Evolutionary conservation across 2,797 vertebrate genomes (phyloP), one percentile per base, ranked within the genome.

Genomic region (Rhyacichthys aspro): DNA sequence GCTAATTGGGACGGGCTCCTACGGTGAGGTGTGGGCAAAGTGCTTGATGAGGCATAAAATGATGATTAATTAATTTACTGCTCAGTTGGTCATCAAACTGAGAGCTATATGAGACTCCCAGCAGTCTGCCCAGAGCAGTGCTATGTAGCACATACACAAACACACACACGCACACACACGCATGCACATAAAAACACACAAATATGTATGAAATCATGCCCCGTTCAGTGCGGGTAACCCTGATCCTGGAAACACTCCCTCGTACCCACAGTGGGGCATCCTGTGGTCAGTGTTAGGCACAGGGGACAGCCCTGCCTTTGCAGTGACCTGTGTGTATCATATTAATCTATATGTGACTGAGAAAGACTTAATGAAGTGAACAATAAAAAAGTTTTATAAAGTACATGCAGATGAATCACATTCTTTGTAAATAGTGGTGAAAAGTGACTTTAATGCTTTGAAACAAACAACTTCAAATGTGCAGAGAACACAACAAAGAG

Each of bases 11-110:
- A 82, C 66, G 90, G 91, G 91, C 91, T 87, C 96, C 96, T 70
- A 91, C 87, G 74, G 96, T 86, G 96, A 93, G 90, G 88, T 79
- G 90, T 90, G 83, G 86, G 95, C 95, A 95, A 94, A 94, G 94
- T 87, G 95, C 94, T 95, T 96, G 96, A 98, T 98, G 95, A 98
- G 96, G 95, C 97, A 96, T 96, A 98, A 98, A 98, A 99, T 93
- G 94, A 98, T 98, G 97, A 99, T 98, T 98, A 98, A 99, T 99
- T 98, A 96, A 98, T 98, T 98, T 95, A 94, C 95, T 96, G 96
- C 96, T 96, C 94, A 94, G 95, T 94, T 95, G 95, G 94, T 97
- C 95, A 92, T 97, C 95, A 95, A 95, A 95, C 94, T 93, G 95
- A 89, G 95, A 93, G 95, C 94, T 93, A 95, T 94, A 96, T 95